Evolutionary conservation across 2,113 vertebrate genomes (phyloP).

Genomic region (Pelodiscus sinensis): DNA sequence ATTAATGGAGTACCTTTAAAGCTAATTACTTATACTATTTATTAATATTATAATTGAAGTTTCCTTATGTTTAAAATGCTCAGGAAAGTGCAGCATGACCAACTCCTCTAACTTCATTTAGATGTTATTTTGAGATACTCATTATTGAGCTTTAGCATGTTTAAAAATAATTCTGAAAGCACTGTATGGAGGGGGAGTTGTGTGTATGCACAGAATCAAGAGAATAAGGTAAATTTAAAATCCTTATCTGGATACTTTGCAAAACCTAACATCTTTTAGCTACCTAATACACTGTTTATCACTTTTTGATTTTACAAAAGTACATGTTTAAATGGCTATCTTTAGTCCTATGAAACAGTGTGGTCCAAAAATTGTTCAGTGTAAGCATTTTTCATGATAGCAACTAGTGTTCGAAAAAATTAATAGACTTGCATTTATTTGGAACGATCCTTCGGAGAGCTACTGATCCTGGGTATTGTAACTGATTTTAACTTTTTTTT

Average conservation of each 20-base stretch:
- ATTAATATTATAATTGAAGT: neutral
- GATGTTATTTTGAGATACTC: neutral
- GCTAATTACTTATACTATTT: neutral
- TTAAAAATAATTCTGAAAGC: slow-evolving; percentile 40
- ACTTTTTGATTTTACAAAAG: neutral
- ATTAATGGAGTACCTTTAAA: neutral
- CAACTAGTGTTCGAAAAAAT: slow-evolving; percentile 78
- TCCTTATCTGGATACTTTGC: slow-evolving; percentile 13
- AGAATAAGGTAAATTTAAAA: slow-evolving; percentile 26
- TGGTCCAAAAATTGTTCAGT: slow-evolving; percentile 8
- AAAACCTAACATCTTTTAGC: slow-evolving; percentile 24
- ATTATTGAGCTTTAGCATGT: slow-evolving; percentile 51
- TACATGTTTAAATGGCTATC: neutral
- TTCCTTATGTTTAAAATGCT: neutral
- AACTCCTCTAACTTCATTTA: neutral
- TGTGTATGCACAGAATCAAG: neutral
- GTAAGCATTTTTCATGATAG: slow-evolving; percentile 36
- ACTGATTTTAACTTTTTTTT: fast-evolving
- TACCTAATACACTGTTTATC: neutral
- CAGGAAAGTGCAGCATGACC: neutral
- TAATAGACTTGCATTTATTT: slow-evolving; percentile 38
- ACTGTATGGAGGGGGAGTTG: neutral
- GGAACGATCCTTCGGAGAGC: neutral
- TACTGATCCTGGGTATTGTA: neutral
- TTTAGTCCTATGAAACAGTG: neutral